Conservation (phyloP, 2,113 vertebrate genomes). For the Grammomys dolichurus region DNA sequence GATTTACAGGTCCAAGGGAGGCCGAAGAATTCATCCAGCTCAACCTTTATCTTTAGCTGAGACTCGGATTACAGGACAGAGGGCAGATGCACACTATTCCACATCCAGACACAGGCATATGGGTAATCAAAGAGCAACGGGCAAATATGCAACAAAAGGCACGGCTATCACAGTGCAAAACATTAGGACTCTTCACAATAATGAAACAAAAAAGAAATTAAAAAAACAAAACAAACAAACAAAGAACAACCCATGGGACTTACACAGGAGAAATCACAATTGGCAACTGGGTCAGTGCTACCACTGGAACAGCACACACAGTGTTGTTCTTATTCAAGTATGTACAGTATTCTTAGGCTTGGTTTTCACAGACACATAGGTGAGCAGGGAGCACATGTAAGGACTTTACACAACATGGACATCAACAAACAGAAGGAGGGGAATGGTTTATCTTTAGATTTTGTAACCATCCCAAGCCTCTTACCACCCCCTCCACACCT, state of each 20-base stretch:
- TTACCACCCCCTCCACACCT: constrained; percentile 18
- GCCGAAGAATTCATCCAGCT: constrained; percentile 20
- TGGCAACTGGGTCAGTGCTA: constrained; percentile 1
- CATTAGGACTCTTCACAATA: constrained; percentile 22
- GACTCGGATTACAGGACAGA: not conserved
- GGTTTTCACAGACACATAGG: constrained; percentile 38
- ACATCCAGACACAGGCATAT: not conserved
- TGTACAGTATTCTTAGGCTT: constrained; percentile 51
- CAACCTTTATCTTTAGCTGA: constrained; percentile 7
- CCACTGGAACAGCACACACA: constrained; percentile 77
- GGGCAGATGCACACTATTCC: constrained; percentile 32
- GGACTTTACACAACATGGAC: constrained; percentile 56
- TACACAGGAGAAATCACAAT: constrained; percentile 33
- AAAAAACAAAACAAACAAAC: not conserved
- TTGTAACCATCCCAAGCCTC: constrained; percentile 37
- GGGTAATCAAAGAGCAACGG: not conserved
- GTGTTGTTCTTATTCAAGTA: constrained; percentile 73
- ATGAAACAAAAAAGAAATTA: not conserved
- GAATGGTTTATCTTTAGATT: constrained; percentile 52
- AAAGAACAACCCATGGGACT: not conserved
- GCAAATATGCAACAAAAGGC: not conserved
- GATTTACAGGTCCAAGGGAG: not conserved
- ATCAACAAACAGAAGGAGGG: constrained; percentile 15
- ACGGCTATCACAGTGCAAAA: not conserved
- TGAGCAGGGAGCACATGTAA: constrained; percentile 10